Conservation (phyloP, 2,888 invertebrate genomes). For the Coecobrya sp. region DNA sequence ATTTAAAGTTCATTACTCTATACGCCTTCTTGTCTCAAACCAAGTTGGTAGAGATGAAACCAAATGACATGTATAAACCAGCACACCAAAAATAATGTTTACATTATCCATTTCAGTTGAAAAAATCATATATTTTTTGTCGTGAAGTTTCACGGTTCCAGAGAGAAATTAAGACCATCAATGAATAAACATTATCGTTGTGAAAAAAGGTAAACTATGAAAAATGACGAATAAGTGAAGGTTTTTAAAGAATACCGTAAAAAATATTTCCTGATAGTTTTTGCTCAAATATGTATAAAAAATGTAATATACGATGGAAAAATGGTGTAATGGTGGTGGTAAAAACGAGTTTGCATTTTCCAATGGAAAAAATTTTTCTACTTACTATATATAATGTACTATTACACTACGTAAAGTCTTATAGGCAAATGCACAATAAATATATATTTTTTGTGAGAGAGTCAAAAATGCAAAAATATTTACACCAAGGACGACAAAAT, state of each 20-base stretch:
- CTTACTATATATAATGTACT: neutral
- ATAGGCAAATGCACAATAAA: slow-evolving; percentile 2
- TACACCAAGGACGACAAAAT: slow-evolving; percentile 40
- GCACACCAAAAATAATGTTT: slow-evolving; percentile 17
- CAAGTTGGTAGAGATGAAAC: too few relatives aligned
- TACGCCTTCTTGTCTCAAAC: too few relatives aligned
- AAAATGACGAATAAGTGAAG: neutral
- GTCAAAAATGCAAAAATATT: slow-evolving; percentile 21
- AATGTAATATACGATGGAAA: neutral
- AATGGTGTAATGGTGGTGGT: neutral
- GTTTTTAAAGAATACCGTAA: neutral
- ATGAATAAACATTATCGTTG: neutral
- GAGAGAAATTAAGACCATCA: neutral
- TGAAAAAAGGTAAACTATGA: neutral
- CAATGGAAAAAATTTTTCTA: neutral
- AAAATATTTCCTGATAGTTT: slow-evolving; percentile 14
- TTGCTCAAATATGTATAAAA: neutral
- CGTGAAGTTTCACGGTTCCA: too few relatives aligned
- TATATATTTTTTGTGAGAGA: neutral
- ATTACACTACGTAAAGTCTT: neutral
- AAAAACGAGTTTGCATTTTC: neutral
- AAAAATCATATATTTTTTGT: too few relatives aligned
- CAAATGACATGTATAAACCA: slow-evolving; percentile 40
- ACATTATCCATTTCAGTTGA: too few relatives aligned
- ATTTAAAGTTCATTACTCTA: neutral